A percentile compares a stretch with the other conserved stretches of the same genome.
Conservation (phyloP, 2,888 invertebrate genomes). For the Dryobotodes eremita region DNA sequence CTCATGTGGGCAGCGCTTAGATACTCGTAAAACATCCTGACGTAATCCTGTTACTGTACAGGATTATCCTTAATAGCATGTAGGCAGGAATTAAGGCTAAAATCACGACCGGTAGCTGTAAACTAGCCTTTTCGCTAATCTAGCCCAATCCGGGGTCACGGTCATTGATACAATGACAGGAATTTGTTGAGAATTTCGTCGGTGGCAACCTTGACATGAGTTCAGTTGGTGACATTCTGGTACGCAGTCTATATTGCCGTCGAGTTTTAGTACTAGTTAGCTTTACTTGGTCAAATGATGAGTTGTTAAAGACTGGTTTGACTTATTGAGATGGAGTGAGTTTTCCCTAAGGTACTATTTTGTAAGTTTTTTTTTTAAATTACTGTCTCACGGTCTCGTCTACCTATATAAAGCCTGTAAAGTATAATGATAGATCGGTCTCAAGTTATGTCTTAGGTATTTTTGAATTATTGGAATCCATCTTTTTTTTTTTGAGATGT, state of each 20-base stretch:
- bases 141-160: slow-evolving; percentile 59
- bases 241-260: slow-evolving; percentile 38
- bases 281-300: slow-evolving; percentile 45
- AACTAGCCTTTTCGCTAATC: slow-evolving; percentile 37
- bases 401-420: background rate
- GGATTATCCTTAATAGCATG: slow-evolving; percentile 39
- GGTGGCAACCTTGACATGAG: slow-evolving; percentile 59
- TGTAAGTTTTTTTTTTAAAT: background rate
- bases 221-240: slow-evolving; percentile 24
- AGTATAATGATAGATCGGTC: background rate
- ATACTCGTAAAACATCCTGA: slow-evolving; percentile 39
- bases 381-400: no score
- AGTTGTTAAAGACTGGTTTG: slow-evolving; percentile 5
- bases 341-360: slow-evolving; percentile 23
- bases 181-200: slow-evolving; percentile 43
- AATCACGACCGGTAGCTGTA: slow-evolving; percentile 44
- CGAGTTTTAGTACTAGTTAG: slow-evolving; percentile 18
- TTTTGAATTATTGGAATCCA: background rate
- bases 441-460: background rate
- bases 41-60: slow-evolving; percentile 30
- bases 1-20: slow-evolving; percentile 53
- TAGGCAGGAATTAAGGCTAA: slow-evolving; percentile 55
- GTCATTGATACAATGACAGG: slow-evolving; percentile 48
- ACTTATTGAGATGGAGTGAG: slow-evolving; percentile 9
- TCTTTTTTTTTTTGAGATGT: no score